These are phyloP conservation scores for Apodemus speciosus DNA, from an alignment of 2,113 vertebrate genomes.

Conservation along the genomic window DNA sequence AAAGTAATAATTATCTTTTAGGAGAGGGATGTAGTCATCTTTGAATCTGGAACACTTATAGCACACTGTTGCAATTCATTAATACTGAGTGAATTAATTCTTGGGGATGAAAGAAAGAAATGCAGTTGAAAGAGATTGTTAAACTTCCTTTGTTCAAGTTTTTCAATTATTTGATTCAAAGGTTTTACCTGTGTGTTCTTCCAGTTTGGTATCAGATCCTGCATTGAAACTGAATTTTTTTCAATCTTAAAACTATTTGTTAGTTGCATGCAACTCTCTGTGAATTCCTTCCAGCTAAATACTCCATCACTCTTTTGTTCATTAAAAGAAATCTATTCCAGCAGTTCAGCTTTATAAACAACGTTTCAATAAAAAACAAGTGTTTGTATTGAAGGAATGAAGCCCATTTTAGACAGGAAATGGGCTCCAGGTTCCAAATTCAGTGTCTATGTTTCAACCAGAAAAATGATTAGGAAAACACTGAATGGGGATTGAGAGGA, in stretches of 20 bases:
- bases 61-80: slow-evolving; percentile 28
- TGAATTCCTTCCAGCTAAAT: slow-evolving; percentile 76
- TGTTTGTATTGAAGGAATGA: slow-evolving; percentile 66
- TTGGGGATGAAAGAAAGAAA: slow-evolving; percentile 15
- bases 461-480: slow-evolving; percentile 60
- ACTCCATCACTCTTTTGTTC: slow-evolving; percentile 73
- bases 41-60: neutral
- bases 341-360: slow-evolving; percentile 76
- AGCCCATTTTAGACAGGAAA: slow-evolving; percentile 74
- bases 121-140: slow-evolving; percentile 60
- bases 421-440: slow-evolving; percentile 67
- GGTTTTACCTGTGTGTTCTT: slow-evolving; percentile 57
- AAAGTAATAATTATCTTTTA: slow-evolving; percentile 27
- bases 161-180: slow-evolving; percentile 49
- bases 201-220: neutral
- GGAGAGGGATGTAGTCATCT: neutral
- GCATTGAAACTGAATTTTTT: slow-evolving; percentile 50
- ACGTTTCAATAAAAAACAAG: slow-evolving; percentile 75
- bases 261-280: slow-evolving; percentile 52
- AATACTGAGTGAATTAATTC: slow-evolving; percentile 10
- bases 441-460: slow-evolving; percentile 58
- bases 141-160: neutral
- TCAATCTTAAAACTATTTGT: slow-evolving; percentile 60
- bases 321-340: slow-evolving; percentile 78
- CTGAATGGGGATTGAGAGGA: neutral